These are phyloP conservation scores for Thaleichthys pacificus DNA, from an alignment of 2,797 vertebrate species.

Conservation along the genomic window DNA sequence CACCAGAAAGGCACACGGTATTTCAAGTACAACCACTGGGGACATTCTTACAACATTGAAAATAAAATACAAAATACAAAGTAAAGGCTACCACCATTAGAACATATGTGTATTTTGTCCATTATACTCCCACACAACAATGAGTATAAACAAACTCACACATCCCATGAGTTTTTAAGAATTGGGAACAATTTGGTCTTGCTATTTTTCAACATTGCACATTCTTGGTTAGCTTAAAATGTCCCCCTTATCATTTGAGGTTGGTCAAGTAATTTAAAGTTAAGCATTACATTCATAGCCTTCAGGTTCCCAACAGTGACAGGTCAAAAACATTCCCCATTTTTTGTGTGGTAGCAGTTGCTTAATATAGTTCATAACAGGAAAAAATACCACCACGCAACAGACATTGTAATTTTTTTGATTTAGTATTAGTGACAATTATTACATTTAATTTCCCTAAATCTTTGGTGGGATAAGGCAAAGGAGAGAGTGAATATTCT, in stretches of 20 bases:
- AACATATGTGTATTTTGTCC: too few relatives aligned
- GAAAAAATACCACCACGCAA: constrained; percentile 25
- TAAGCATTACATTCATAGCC: constrained; percentile 41
- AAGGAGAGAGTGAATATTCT: constrained; percentile 24
- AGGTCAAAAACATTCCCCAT: constrained; percentile 2
- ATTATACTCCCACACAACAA: too few relatives aligned
- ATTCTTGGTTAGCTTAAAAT: constrained; percentile 11
- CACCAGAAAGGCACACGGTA: too few relatives aligned
- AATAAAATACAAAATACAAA: too few relatives aligned
- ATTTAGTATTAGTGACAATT: constrained; percentile 2
- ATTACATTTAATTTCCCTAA: constrained; percentile 24
- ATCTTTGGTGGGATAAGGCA: constrained; percentile 62
- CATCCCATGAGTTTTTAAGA: too few relatives aligned
- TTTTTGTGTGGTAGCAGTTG: constrained; percentile 25
- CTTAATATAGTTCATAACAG: constrained; percentile 23
- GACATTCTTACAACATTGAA: neutral
- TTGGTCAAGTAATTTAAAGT: constrained; percentile 5
- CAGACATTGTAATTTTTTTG: constrained; percentile 13
- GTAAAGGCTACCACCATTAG: too few relatives aligned
- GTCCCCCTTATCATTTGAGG: neutral
- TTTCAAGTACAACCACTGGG: neutral
- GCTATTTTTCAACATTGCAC: constrained; percentile 35
- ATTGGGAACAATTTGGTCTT: too few relatives aligned
- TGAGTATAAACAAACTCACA: too few relatives aligned
- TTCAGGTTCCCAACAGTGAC: neutral